Evolutionary conservation across 1,140 invertebrate species (phyloP).

Genomic region (Drosophila bocki): DNA sequence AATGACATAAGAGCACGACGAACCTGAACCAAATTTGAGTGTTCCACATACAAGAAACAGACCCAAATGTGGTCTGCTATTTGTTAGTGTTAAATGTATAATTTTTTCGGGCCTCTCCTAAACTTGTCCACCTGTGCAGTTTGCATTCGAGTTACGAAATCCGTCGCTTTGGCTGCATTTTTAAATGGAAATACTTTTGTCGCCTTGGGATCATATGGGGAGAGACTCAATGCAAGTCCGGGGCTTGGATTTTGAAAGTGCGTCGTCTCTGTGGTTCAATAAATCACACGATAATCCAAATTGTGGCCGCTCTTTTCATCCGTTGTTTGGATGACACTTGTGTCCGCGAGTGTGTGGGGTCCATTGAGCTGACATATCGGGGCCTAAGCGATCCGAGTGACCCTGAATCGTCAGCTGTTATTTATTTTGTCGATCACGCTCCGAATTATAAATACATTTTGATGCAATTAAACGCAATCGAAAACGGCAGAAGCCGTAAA

Average conservation of each 20-base stretch:
- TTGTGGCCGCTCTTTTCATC: conserved; percentile 36
- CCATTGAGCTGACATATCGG: conserved; percentile 32
- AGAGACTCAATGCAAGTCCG: conserved; percentile 25
- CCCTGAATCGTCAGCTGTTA: conserved; percentile 43
- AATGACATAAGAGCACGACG: conserved; percentile 73
- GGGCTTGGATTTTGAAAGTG: conserved; percentile 64
- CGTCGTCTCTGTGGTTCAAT: conserved; percentile 45
- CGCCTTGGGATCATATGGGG: conserved; percentile 11
- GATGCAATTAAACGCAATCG: conserved; percentile 65
- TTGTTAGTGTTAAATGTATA: conserved; percentile 21
- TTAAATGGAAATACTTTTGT: conserved; percentile 49
- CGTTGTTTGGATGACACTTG: conserved; percentile 69
- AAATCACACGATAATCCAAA: conserved; percentile 76
- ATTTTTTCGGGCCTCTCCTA: conserved; percentile 51
- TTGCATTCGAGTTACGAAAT: conserved; percentile 49
- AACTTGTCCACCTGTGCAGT: conserved; percentile 77
- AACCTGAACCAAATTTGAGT: conserved; percentile 73
- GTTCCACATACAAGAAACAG: conserved; percentile 55
- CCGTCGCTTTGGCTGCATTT: conserved; percentile 52
- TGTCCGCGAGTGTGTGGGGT: conserved; percentile 40
- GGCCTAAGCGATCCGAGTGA: conserved; percentile 30
- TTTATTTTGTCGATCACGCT: conserved; percentile 20
- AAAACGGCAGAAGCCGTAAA: conserved; percentile 36
- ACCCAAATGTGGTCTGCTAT: conserved; percentile 34
- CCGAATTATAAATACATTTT: conserved; percentile 63